These are phyloP conservation scores for Molossus molossus DNA, from an alignment of 2,797 vertebrate genomes.

Conservation along the genomic window DNA sequence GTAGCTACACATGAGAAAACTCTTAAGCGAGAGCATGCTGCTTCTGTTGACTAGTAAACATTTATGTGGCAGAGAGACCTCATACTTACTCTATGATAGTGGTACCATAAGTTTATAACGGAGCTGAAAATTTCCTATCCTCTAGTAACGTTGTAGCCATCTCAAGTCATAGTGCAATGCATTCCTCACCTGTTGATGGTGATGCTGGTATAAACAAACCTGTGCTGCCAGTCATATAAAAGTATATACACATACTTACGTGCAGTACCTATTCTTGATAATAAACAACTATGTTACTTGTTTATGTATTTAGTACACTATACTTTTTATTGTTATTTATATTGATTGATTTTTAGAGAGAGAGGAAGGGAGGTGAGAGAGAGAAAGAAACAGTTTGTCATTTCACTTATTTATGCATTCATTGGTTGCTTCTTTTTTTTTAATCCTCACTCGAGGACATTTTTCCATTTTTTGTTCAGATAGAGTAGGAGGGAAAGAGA, in stretches of 20 bases:
- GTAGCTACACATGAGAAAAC: not conserved
- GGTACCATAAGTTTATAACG: not conserved
- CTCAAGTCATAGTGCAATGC: not conserved
- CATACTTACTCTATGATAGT: not conserved
- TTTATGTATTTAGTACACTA: not conserved
- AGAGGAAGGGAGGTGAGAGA: too few relatives aligned
- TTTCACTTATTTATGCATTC: too few relatives aligned
- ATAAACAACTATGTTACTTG: not conserved
- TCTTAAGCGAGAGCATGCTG: not conserved
- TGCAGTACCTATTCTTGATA: not conserved
- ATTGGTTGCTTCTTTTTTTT: too few relatives aligned
- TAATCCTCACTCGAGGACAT: too few relatives aligned
- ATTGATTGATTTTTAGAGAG: too few relatives aligned
- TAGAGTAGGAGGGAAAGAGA: too few relatives aligned
- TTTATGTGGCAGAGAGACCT: not conserved
- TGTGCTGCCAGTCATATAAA: not conserved
- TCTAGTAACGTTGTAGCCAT: not conserved
- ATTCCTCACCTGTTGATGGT: not conserved
- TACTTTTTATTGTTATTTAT: not conserved
- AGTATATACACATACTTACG: not conserved
- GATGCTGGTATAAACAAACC: not conserved
- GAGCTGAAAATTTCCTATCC: not conserved
- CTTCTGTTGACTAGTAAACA: not conserved
- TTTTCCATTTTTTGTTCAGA: too few relatives aligned
- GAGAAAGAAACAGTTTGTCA: too few relatives aligned